Evolutionary conservation across 2,113 vertebrate species (phyloP), one percentile per base, ranked within the genome.

Genomic region (Ahaetulla prasina): DNA sequence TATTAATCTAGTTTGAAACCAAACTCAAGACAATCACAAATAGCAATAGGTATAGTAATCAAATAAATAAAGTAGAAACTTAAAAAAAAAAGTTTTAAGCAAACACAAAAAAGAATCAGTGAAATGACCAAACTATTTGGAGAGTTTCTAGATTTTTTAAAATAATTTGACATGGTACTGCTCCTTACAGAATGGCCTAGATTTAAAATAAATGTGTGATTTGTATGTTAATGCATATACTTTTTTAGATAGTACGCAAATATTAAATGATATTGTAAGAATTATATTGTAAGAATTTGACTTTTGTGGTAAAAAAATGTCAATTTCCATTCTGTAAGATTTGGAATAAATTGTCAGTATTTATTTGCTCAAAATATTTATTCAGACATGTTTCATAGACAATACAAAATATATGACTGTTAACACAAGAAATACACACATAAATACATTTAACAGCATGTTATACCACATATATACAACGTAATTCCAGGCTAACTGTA

Each of bases 401-500:
- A 80, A 80, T 22, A 80, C 18, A 43, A 80, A 80, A 80, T 22
- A 80, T 80, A 80, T 80, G n/a, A 74, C 7, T 14, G 35, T 43
- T 22, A 22, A 80, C 35, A 80, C 35, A 22, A 80, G 35, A 22
- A 80, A 39, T 80, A 22, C 35, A 80, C 8, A 80, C 18, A 80
- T 9, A 8, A 39, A 43, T 80, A 80, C 35, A 23, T 80, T 80
- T 80, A 80, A 49, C 85, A 87, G 11, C 5, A 47, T 1, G 0
- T 49, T 49, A 87, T n/a, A 49, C 27, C 85, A 87, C 85, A 43
- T 30, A 91, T 22, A n/a, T 55, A 94, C 88, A 94, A 92, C 43
- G 90, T 47, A 95, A 94, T 95, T 89, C 95, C 94, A 94, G 90
- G 94, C 96, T 96, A 95, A 91, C 96, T 95, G 90, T 63, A 94